phyloP scores from a whole-genome alignment of 2,888 invertebrate genomes.

The Drosophila algonquin region DNA sequence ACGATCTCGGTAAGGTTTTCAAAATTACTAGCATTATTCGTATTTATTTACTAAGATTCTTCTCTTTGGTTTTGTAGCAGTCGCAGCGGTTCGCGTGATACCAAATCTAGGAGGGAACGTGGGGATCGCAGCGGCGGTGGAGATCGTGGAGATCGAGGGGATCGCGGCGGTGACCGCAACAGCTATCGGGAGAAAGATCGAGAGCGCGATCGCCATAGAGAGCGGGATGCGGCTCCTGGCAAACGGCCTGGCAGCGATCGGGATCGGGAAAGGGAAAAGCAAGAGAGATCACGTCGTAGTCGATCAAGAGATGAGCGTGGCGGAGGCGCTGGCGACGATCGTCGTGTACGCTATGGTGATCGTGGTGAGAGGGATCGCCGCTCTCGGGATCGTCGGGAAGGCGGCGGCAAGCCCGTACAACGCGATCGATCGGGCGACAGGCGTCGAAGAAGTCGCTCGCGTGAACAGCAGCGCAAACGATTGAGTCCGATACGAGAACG shows the following conservation, averaged over 20 bases:
- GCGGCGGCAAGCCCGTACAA: conserved; percentile 56
- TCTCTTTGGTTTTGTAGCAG: conserved; percentile 66
- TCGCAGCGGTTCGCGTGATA: conserved; percentile 78
- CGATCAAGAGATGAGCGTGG: conserved; percentile 76
- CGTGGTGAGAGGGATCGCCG: conserved; percentile 61
- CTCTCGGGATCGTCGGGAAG: conserved; percentile 76
- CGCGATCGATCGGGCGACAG: conserved; percentile 63
- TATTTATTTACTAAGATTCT: too few species aligned
- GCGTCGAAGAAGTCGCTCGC: conserved; percentile 72
- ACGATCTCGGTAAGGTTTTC: conserved; percentile 59
- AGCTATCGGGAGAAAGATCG: conserved; percentile 53
- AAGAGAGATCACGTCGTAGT: conserved; percentile 33
- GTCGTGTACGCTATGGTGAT: conserved; percentile 42
- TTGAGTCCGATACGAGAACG: conserved; percentile 78
- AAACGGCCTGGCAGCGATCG: conserved; percentile 56
- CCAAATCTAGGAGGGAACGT: conserved; percentile 71
- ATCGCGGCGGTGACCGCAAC: conserved; percentile 80
- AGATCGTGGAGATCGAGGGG: conserved; percentile 65
- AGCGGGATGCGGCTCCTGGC: conserved; percentile 46
- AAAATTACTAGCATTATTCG: too few species aligned
- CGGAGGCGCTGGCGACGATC: conserved; percentile 47
- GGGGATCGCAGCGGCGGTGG: conserved; percentile 74
- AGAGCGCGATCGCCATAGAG: conserved; percentile 68
- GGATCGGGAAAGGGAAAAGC: conserved; percentile 44
- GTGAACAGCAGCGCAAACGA: conserved; percentile 68